Conservation (phyloP, 2,888 invertebrate genomes). For the Drosophila affinis region DNA sequence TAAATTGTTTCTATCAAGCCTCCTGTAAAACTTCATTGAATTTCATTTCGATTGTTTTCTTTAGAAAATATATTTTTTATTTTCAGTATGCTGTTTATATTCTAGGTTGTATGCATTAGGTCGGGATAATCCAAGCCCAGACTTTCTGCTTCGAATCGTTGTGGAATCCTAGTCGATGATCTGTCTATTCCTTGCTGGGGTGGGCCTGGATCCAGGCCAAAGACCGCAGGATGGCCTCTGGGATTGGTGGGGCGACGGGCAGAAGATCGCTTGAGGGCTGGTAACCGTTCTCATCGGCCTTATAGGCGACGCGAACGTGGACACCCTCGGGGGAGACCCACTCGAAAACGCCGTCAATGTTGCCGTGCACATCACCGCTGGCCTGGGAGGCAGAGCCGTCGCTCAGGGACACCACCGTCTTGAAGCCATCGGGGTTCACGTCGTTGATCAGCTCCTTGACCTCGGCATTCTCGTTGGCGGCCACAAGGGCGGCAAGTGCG, state of each 20-base stretch:
- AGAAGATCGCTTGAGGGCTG: constrained; percentile 62
- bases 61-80: constrained; percentile 34
- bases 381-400: constrained; percentile 57
- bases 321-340: constrained; percentile 76
- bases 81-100: neutral
- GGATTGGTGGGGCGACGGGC: constrained; percentile 68
- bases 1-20: neutral
- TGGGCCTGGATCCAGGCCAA: constrained; percentile 63
- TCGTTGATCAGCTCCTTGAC: constrained; percentile 55
- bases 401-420: constrained; percentile 52
- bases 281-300: constrained; percentile 78
- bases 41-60: neutral
- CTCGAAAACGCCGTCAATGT: constrained; percentile 64
- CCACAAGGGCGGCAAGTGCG: constrained; percentile 58
- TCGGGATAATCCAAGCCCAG: neutral
- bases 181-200: constrained; percentile 51
- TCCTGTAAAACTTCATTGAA: neutral
- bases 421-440: constrained; percentile 74
- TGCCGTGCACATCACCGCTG: constrained; percentile 70
- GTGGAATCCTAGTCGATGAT: neutral
- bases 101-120: constrained; percentile 7
- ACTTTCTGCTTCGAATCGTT: constrained; percentile 12
- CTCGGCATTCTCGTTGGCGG: constrained; percentile 56
- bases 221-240: constrained; percentile 54
- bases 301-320: constrained; percentile 64